Percentiles rank a stretch among this genome's conserved stretches.
Evolutionary conservation across 1,140 invertebrate genomes (phyloP).

Genomic region (Triops cancriformis): DNA sequence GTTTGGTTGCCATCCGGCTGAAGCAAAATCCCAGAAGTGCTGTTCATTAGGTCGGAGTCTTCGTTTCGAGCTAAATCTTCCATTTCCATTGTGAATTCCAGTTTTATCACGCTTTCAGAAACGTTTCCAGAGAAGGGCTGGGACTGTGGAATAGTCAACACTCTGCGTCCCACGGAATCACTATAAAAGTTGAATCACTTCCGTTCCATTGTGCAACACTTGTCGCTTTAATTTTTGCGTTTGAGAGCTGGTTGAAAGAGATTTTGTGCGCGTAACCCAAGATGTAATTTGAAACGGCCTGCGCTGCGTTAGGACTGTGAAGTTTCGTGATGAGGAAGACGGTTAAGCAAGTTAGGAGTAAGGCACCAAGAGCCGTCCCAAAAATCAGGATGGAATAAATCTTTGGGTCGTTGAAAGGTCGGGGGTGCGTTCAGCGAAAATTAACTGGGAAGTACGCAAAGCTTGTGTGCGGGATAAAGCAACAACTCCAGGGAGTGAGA

Average conservation of each 20-base stretch:
- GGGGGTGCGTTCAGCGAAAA: neutral
- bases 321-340: constrained; percentile 5
- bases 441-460: neutral
- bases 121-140: neutral
- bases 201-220: constrained; percentile 2
- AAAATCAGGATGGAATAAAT: constrained; percentile 1
- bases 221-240: neutral
- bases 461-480: neutral
- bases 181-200: neutral
- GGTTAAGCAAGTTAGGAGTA: neutral
- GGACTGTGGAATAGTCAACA: neutral
- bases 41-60: neutral
- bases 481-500: neutral
- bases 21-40: neutral
- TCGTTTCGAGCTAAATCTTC: neutral
- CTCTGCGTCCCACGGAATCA: neutral
- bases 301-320: neutral
- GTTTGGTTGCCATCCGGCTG: constrained; percentile 5
- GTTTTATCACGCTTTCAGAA: neutral
- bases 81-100: neutral
- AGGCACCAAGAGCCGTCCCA: neutral
- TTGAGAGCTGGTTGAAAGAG: neutral
- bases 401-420: neutral
- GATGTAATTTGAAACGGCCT: neutral
- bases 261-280: neutral